Evolutionary conservation across 2,797 vertebrate genomes (phyloP).

Genomic region (Xerus rutilus): DNA sequence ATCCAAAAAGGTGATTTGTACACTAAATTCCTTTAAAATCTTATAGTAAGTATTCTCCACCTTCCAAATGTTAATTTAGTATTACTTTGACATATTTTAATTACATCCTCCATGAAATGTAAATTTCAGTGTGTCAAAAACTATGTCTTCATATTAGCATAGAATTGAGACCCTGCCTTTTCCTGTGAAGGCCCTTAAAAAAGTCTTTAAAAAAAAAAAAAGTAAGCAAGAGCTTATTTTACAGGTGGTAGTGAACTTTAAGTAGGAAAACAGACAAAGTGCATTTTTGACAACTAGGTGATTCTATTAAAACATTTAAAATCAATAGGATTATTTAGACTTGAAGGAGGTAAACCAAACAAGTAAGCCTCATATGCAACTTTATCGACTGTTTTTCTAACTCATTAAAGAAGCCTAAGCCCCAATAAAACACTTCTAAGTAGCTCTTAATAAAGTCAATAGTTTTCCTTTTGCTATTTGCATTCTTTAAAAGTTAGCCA

Average conservation of each 20-base stretch:
- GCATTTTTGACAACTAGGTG: neutral
- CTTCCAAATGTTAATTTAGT: neutral
- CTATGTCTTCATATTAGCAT: neutral
- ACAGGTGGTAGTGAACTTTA: neutral
- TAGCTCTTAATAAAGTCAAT: neutral
- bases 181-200: neutral
- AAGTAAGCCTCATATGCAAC: constrained; percentile 2
- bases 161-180: neutral
- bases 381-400: constrained; percentile 29
- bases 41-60: neutral
- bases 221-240: neutral
- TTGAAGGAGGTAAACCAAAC: neutral
- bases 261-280: neutral
- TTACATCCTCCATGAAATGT: neutral
- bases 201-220: neutral
- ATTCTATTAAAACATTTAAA: constrained; percentile 23
- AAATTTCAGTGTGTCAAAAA: neutral
- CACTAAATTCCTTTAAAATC: neutral
- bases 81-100: constrained; percentile 1
- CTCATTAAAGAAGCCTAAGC: neutral
- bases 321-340: constrained; percentile 1
- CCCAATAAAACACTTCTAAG: neutral
- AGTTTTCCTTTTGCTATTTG: neutral
- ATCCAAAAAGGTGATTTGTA: neutral
- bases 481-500: constrained; percentile 41